Evolutionary conservation across 2,888 invertebrate genomes (phyloP), one percentile per base, ranked within the genome.

Genomic region (Hermodice carunculata): DNA sequence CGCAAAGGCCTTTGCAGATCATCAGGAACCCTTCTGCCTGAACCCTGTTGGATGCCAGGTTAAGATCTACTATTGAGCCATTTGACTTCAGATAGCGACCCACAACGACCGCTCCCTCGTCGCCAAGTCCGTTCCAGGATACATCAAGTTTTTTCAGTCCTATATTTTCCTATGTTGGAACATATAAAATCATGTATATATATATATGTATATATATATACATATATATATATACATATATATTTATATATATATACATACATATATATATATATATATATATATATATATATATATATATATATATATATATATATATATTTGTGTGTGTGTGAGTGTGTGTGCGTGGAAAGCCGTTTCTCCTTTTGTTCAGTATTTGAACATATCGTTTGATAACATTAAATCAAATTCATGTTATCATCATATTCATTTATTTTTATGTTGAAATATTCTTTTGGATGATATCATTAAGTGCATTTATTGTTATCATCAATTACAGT

Each of bases 101-200:
- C 63, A 84, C 70, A n/a, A 76, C 78, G 2, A 44, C 60, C 1
- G 76, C 81, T 8, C 82, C 84, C 1, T 76, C 76, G 46, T 82
- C 81, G n/a, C 79, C 81, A 32, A 82, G 75, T 1, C 85, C 85
- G 66, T 85, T 85, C 85, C 85, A 84, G 0, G 82, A 76, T n/a
- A 81, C 65, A 60, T 82, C 74, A 26, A 84, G 67, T 14, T 61
- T 61, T 57, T 78, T 78, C 52, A 84, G 46, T 4, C 78, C 73
- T 3, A 76, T 65, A 46, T 83, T 84, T 49, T 83, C 83, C 83
- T 82, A n/a, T n/a, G 61, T 17, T 40, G 19, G 32, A 2, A 26
- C 53, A 53, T 17, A 37, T 14, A 11, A 37, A 37, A 11, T 37
- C 11, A 37, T 37, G 40, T 14, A 11, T 37, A 8, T 1, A 19